Conservation (phyloP, 2,797 vertebrate genomes). For the Toxotes lorentzi region DNA sequence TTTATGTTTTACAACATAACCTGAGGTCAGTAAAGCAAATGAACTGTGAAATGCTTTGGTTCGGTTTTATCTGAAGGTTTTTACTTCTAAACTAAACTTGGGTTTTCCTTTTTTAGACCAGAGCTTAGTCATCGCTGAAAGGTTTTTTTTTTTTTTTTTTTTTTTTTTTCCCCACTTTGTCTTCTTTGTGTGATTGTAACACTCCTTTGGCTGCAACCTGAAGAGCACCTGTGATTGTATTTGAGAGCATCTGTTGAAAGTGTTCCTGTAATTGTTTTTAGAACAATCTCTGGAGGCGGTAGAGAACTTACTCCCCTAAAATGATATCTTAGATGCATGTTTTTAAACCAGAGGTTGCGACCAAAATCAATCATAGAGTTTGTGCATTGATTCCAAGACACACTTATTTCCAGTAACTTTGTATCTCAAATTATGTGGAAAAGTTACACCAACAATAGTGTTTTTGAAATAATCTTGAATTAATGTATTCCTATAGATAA, state of each 20-base stretch:
- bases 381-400: conserved; percentile 27
- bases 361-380: conserved; percentile 40
- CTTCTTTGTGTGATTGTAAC: not conserved
- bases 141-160: not conserved
- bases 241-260: not conserved
- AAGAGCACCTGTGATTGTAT: not conserved
- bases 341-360: conserved; percentile 20
- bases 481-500: not conserved
- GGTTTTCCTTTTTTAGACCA: not conserved
- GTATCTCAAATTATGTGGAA: conserved; percentile 10
- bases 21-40: not conserved
- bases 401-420: conserved; percentile 34
- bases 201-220: not conserved
- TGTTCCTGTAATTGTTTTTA: conserved; percentile 3
- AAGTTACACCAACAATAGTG: conserved; percentile 6
- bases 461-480: not conserved
- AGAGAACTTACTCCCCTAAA: conserved; percentile 21
- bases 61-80: not conserved
- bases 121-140: not conserved
- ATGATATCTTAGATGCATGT: conserved; percentile 6
- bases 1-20: not conserved
- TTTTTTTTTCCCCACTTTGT: too few species aligned
- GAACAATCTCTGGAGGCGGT: conserved; percentile 4
- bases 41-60: not conserved
- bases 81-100: not conserved